Evolutionary conservation across 2,797 vertebrate genomes (phyloP).

Genomic region (Rhadinocentrus ornatus): DNA sequence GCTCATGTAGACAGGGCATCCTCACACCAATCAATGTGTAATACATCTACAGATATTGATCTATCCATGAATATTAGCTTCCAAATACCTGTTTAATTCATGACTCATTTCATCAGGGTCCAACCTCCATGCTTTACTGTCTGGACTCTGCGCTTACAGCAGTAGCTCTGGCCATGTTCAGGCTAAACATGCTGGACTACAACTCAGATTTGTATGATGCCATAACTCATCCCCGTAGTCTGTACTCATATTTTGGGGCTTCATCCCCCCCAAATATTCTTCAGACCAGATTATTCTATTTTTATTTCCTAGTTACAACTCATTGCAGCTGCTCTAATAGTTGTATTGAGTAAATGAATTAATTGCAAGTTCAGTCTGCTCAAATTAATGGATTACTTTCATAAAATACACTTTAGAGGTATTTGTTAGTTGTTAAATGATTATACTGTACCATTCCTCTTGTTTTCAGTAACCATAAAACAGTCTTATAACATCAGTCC

Average conservation of each 20-base stretch:
- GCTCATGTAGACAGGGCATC: no score
- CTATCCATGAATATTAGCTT: neutral
- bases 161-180: neutral
- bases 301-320: neutral
- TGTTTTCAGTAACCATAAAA: no score
- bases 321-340: neutral
- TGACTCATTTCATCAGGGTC: neutral
- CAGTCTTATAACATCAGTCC: no score
- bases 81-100: neutral
- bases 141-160: neutral
- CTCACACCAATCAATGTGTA: neutral
- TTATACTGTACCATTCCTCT: no score
- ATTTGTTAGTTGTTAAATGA: no score
- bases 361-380: neutral
- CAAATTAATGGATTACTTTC: neutral
- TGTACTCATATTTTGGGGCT: no score
- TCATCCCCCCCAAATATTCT: no score
- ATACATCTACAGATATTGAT: neutral
- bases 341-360: neutral
- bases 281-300: neutral
- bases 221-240: no score
- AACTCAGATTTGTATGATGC: neutral
- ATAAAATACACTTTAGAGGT: no score
- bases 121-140: neutral
- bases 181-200: no score